A percentile compares a stretch with the other conserved stretches of the same genome.
These are phyloP conservation scores for Porites evermanni DNA, from an alignment of 92 coral and sea anemone species.

Conservation along the genomic window DNA sequence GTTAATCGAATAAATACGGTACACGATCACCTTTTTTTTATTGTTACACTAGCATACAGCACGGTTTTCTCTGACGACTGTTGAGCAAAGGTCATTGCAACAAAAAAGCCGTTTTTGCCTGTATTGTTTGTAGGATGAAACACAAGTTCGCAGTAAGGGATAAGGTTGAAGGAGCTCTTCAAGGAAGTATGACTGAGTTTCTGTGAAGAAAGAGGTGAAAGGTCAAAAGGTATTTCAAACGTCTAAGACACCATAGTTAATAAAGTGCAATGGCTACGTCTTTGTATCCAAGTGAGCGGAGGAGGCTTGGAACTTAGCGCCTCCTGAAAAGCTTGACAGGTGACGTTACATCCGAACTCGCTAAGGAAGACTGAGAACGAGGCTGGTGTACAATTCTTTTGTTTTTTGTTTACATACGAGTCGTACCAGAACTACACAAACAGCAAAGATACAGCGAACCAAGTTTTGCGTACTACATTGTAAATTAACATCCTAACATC, in stretches of 20 bases:
- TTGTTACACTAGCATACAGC: constrained; percentile 1
- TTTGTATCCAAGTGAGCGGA: too few species aligned
- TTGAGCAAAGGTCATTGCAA: constrained; percentile 2
- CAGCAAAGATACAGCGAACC: too few species aligned
- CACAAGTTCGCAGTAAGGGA: constrained; percentile 1
- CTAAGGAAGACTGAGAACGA: too few species aligned
- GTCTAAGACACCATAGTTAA: not conserved
- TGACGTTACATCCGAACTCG: too few species aligned
- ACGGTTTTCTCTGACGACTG: not conserved
- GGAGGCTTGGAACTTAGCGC: too few species aligned
- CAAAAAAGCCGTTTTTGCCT: constrained; percentile 6
- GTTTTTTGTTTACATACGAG: not conserved
- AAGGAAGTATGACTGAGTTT: constrained; percentile 5
- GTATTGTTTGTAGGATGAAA: not conserved
- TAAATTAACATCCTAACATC: too few species aligned
- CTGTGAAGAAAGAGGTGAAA: not conserved
- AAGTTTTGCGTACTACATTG: too few species aligned
- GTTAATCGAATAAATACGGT: not conserved
- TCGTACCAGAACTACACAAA: not conserved
- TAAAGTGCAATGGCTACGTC: too few species aligned
- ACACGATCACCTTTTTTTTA: constrained; percentile 2
- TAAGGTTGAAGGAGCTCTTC: constrained; percentile 18
- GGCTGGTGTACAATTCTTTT: too few species aligned
- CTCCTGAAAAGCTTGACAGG: too few species aligned
- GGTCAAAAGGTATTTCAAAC: not conserved